These are phyloP conservation scores for Prunella fulvescens DNA, from an alignment of 2,113 vertebrate genomes.

Conservation along the genomic window DNA sequence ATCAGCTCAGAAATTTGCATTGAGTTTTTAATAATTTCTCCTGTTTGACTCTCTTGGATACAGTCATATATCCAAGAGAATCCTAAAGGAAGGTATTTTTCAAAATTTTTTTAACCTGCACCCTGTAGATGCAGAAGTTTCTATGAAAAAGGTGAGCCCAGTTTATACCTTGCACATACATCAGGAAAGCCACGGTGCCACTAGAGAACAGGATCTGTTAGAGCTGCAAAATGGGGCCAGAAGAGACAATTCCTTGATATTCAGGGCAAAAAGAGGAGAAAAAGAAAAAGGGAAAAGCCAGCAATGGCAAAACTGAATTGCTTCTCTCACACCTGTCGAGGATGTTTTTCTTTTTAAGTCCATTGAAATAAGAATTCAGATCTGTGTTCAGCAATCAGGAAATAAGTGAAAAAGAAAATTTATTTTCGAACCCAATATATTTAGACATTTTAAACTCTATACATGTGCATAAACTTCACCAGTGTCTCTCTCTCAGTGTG, in stretches of 20 bases:
- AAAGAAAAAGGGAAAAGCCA: not conserved
- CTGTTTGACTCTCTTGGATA: not conserved
- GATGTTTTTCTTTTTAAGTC: not conserved
- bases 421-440: not conserved
- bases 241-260: not conserved
- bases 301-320: not conserved
- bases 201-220: not conserved
- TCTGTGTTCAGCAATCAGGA: not conserved
- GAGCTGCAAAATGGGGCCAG: not conserved
- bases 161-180: not conserved
- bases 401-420: not conserved
- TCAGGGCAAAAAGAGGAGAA: not conserved
- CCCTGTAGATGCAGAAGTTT: not conserved
- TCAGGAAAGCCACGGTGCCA: not conserved
- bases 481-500: not conserved
- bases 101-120: not conserved
- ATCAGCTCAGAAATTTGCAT: not conserved
- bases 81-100: not conserved
- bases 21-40: not conserved
- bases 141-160: not conserved
- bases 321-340: accelerated
- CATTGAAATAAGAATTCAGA: not conserved
- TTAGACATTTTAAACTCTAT: not conserved
- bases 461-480: not conserved
- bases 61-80: not conserved